A percentile compares a stretch with the other conserved stretches of the same genome.
phyloP scores from a whole-genome alignment of 2,113 vertebrate species.

The Odontesthes bonariensis region DNA sequence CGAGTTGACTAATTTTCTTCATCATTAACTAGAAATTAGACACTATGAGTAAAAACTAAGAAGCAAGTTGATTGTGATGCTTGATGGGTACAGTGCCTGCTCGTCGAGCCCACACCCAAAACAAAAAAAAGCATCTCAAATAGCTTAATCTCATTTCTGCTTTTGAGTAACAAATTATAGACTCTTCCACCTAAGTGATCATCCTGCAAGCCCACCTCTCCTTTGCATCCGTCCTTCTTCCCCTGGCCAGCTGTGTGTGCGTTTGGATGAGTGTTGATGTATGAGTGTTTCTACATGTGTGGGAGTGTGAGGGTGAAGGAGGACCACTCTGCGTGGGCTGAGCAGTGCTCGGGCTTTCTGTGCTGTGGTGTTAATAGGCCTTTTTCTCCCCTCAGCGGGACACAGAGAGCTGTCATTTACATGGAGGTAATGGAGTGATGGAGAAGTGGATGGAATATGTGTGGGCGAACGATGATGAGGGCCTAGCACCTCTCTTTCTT shows the following conservation, averaged over 20 bases:
- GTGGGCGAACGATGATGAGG: constrained; percentile 77
- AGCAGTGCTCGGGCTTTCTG: constrained; percentile 71
- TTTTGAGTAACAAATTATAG: constrained; percentile 34
- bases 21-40: constrained; percentile 12
- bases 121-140: constrained; percentile 29
- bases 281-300: constrained; percentile 50
- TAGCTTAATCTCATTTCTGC: constrained; percentile 51
- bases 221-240: constrained; percentile 48
- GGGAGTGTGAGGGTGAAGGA: constrained; percentile 77
- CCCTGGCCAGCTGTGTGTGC: constrained; percentile 65
- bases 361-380: constrained; percentile 77
- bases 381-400: constrained; percentile 79
- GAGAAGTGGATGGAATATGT: constrained; percentile 80
- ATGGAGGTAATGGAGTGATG: constrained; percentile 81
- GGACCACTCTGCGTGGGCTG: constrained; percentile 78
- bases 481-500: constrained; percentile 64
- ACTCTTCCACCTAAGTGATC: constrained; percentile 61
- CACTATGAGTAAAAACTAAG: constrained; percentile 3
- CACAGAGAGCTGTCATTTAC: constrained; percentile 80
- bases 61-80: constrained; percentile 15
- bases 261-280: constrained; percentile 22
- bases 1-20: constrained; percentile 2
- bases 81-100: constrained; percentile 19
- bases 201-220: constrained; percentile 57
- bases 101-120: constrained; percentile 8